Evolutionary conservation across 2,113 vertebrate species (phyloP), one percentile per base, ranked within the genome.

Genomic region (Rhea pennata): DNA sequence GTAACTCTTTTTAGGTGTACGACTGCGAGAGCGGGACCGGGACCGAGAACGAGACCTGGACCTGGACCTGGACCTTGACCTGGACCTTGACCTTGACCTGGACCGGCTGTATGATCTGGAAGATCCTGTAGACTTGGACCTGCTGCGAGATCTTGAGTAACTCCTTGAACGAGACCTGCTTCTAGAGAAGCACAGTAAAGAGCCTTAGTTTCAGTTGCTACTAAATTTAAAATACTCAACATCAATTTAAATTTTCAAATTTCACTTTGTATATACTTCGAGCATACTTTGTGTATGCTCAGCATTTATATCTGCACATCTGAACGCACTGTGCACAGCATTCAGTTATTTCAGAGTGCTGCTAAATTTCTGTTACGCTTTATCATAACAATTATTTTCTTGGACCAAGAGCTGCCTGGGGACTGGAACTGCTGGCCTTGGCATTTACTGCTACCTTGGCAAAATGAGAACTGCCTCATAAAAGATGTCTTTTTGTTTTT

Each of bases 141-240:
- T 97, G 96, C 97, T 98, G 84, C 98, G 98, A 80, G 98, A 98
- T 89, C 97, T 97, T 89, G 98, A 98, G 89, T 98, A 98, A 64
- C 98, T 98, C 94, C 98, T 97, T 44, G 98, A 98, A 56, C 97
- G 97, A 78, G 97, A 98, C 50, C 98, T 95, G 92, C 97, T 97
- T 53, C 97, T 98, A 77, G 40, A 72, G 75, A 94, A 95, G 90
- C 58, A 87, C 3, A 84, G 84, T 86, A 23, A 39, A 76, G 36
- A 78, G 75, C 51, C 79, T 70, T 69, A 90, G 65, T 75, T 69
- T 84, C 42, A 44, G 17, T 8, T 77, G 56, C 54, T 64, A 36
- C n/a, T 85, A 6, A n/a, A 69, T 71, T 69, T 46, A 39, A 42
- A 69, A 67, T 22, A 56, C n/a, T 66, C 15, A 12, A 0, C 7